These are phyloP conservation scores for Hirtodrosophila alboralis DNA, from an alignment of 2,888 invertebrate genomes.

Conservation along the genomic window DNA sequence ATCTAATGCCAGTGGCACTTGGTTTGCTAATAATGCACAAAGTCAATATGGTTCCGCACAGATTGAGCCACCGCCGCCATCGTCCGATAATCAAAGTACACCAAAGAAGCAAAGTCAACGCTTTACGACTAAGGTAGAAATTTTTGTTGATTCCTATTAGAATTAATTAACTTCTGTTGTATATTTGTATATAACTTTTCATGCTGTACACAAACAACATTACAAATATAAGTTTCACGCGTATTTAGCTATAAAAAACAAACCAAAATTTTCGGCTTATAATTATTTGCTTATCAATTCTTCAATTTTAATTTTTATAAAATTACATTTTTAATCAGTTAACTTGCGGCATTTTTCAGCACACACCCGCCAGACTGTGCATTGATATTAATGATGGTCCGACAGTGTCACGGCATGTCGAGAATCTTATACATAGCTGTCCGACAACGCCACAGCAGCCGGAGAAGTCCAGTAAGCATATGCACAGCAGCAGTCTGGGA, in stretches of 20 bases:
- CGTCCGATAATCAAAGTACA: conserved; percentile 79
- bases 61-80: conserved; percentile 63
- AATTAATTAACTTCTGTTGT: no score
- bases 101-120: conserved; percentile 76
- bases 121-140: conserved; percentile 83
- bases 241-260: conserved; percentile 25
- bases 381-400: conserved; percentile 57
- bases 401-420: conserved; percentile 17
- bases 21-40: conserved; percentile 28
- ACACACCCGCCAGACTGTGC: conserved; percentile 47
- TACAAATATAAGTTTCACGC: conserved; percentile 52
- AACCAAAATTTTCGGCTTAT: no score
- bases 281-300: conserved; percentile 22
- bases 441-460: conserved; percentile 67
- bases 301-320: conserved; percentile 16
- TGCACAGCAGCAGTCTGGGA: conserved; percentile 52
- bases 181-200: conserved; percentile 28
- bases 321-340: conserved; percentile 28
- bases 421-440: conserved; percentile 62
- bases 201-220: conserved; percentile 33
- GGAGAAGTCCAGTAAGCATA: conserved; percentile 5
- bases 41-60: conserved; percentile 61
- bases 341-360: conserved; percentile 58
- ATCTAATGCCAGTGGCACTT: conserved; percentile 44
- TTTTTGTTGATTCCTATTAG: conserved; percentile 82